These are phyloP conservation scores for Cynodonichthys magdalenae DNA, from an alignment of 2,797 vertebrate species.

Conservation along the genomic window DNA sequence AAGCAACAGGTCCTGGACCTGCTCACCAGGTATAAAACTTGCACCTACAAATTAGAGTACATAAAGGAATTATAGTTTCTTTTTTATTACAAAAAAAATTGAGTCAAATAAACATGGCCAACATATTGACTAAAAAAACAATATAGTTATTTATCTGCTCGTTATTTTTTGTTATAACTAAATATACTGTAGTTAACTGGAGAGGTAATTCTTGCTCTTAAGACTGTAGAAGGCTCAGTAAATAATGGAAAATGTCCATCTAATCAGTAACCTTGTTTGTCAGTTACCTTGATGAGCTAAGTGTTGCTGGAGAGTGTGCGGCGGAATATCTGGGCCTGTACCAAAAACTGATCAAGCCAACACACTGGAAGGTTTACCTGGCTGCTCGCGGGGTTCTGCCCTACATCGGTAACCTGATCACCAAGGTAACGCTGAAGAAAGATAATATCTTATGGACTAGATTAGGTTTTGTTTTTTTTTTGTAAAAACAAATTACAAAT, in stretches of 20 bases:
- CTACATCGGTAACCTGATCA: slow-evolving; percentile 96
- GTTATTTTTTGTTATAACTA: background rate
- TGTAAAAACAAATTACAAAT: too few species aligned
- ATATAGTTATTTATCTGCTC: background rate
- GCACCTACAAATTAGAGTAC: background rate
- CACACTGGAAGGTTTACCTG: slow-evolving; percentile 98
- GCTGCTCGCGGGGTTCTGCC: slow-evolving; percentile 96
- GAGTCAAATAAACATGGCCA: too few species aligned
- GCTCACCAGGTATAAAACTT: slow-evolving; percentile 88
- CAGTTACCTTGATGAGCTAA: slow-evolving; percentile 97
- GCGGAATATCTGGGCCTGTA: slow-evolving; percentile 95
- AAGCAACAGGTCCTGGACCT: slow-evolving; percentile 97
- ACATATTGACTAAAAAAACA: too few species aligned
- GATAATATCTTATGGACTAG: too few species aligned
- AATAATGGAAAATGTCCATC: background rate
- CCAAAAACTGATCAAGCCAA: slow-evolving; percentile 96
- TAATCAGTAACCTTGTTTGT: slow-evolving; percentile 1
- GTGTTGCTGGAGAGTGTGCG: slow-evolving; percentile 94
- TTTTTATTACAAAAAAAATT: too few species aligned
- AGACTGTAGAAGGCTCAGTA: background rate
- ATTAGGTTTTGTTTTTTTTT: too few species aligned
- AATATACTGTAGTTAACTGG: too few species aligned
- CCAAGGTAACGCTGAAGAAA: slow-evolving; percentile 83
- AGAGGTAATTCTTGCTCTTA: too few species aligned
- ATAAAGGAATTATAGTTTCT: background rate